A percentile compares a stretch with the other conserved stretches of the same genome.
Conservation (phyloP, 2,797 vertebrate genomes). For the Chelonia mydas region DNA sequence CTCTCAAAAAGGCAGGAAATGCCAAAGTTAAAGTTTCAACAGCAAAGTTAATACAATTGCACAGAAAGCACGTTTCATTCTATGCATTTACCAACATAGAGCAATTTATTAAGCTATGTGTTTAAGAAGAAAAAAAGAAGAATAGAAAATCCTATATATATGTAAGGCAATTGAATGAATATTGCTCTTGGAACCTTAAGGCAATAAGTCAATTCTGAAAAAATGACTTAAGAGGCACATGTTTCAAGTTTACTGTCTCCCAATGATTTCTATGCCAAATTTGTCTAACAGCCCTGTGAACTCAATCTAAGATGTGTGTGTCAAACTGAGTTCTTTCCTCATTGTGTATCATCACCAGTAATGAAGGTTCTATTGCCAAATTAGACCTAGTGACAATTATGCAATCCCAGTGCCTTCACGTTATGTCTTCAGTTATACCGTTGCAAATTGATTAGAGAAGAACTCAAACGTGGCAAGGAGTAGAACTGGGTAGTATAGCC, state of each 20-base stretch:
- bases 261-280: background rate
- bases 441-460: background rate
- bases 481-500: background rate
- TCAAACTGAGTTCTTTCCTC: background rate
- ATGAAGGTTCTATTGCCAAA: background rate
- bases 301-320: background rate
- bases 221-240: background rate
- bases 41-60: background rate
- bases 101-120: background rate
- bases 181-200: background rate
- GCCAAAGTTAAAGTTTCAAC: background rate
- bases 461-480: background rate
- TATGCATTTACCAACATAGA: background rate
- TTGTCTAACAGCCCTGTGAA: background rate
- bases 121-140: background rate
- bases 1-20: background rate
- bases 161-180: background rate
- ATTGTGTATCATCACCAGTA: background rate
- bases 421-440: background rate
- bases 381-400: background rate
- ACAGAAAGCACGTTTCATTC: background rate
- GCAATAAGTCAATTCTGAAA: fast-evolving
- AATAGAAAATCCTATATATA: background rate
- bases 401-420: background rate
- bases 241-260: background rate